Evolutionary conservation across 2,888 invertebrate genomes (phyloP), one percentile per base, ranked within the genome.

Genomic region (Oscheius onirici): DNA sequence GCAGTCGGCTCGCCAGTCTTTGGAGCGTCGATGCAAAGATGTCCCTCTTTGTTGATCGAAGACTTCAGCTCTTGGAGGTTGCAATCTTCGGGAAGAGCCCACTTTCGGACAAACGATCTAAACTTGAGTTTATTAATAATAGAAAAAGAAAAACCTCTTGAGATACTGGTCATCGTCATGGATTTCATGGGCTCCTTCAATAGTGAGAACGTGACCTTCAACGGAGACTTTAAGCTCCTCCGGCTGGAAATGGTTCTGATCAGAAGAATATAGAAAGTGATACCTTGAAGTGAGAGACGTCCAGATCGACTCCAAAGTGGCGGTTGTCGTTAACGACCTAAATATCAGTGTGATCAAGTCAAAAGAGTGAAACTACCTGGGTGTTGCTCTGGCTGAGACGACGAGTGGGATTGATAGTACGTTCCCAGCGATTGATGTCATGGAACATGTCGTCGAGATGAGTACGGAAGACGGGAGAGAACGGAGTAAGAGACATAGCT

Each of bases 181-280:
- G 46, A 46, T 46, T 13, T 46, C 46, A 1, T 46, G 46, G 5
- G n/a, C 40, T 58, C 69, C 44, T 73, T 46, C n/a, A 46, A 46
- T 46, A 40, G 69, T 74, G 44, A 77, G 69, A n/a, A 65, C 44
- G 41, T 66, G 57, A 43, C 74, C 77, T 20, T 75, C 73, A 20
- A 77, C 41, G 24, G 70, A 70, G 71, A 77, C 69, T 54, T 71
- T 74, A 40, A 77, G 44, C 65, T 77, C 77, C 51, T 77, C 74
- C 20, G 76, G 76, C 63, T 72, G 34, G 34, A 34, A 34, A 34
- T 34, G 34, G 8, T 34, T 34, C 34, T 34, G 34, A 8, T 34
- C 8, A 3, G 8, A 34, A 34, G 8, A 34, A 34, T 8, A 34
- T 34, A 34, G 8, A 8, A 6, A 6, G 3, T 8, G 34, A 8